phyloP scores from a whole-genome alignment of 1,140 invertebrate species.

The Harpegnathos saltator region DNA sequence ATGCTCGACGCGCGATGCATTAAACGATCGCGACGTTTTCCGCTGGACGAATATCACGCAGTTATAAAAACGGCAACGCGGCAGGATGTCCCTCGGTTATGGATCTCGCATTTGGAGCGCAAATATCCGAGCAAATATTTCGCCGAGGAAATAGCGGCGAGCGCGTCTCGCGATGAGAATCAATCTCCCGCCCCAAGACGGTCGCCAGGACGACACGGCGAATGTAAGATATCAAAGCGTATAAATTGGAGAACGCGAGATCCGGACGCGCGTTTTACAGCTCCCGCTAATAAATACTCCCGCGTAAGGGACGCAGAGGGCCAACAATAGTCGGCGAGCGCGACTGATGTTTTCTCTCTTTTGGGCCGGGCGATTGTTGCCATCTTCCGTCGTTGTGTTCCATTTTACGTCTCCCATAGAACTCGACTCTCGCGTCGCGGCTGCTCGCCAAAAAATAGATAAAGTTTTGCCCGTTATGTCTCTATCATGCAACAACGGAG shows the following conservation, averaged over 20 bases:
- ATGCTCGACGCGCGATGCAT: not conserved
- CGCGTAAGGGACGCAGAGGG: not conserved
- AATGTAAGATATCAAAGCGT: not conserved
- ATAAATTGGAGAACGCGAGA: not conserved
- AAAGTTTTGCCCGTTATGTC: constrained; percentile 10
- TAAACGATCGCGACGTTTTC: constrained; percentile 4
- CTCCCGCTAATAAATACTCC: constrained; percentile 9
- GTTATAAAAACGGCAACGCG: constrained; percentile 4
- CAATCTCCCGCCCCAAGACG: not conserved
- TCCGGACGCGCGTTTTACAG: not conserved
- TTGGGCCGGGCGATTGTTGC: not conserved
- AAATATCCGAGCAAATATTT: constrained; percentile 11
- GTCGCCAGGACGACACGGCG: no score
- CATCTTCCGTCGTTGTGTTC: not conserved
- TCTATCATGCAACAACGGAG: constrained; percentile 29
- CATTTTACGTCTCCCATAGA: not conserved
- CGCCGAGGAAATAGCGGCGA: not conserved
- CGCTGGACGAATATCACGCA: not conserved
- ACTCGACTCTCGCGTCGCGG: not conserved
- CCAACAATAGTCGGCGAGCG: no score
- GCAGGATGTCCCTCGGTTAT: not conserved
- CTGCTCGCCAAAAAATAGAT: constrained; percentile 21
- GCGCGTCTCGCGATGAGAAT: not conserved
- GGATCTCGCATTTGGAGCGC: not conserved
- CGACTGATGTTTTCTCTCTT: not conserved